These are phyloP conservation scores for Diaphora mendica DNA, from an alignment of 2,888 invertebrate species.

Conservation along the genomic window DNA sequence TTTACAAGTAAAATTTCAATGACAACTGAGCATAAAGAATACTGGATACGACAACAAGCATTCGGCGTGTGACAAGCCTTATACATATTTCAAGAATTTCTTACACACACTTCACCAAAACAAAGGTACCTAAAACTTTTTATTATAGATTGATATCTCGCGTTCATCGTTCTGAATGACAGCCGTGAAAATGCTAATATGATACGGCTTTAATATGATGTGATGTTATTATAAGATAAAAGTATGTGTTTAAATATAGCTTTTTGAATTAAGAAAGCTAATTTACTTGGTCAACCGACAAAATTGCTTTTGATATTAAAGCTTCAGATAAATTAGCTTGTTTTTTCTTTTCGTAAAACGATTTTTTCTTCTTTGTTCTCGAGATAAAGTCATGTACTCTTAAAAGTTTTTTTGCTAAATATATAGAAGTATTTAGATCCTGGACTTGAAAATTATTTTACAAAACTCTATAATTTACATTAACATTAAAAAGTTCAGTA, in stretches of 20 bases:
- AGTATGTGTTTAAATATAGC: constrained; percentile 25
- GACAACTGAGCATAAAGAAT: constrained; percentile 1
- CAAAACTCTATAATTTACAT: no score
- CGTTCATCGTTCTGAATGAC: constrained; percentile 59
- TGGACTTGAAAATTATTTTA: background rate
- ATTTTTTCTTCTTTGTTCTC: background rate
- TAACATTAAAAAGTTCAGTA: background rate
- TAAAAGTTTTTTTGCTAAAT: background rate
- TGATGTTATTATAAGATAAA: constrained; percentile 36
- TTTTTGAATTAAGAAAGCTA: constrained; percentile 8
- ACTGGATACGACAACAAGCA: background rate
- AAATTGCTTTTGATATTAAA: constrained; percentile 2
- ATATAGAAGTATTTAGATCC: background rate
- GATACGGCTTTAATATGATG: constrained; percentile 48
- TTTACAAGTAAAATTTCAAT: background rate
- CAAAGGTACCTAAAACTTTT: constrained; percentile 38
- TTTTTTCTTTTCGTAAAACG: background rate
- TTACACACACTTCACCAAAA: constrained; percentile 35
- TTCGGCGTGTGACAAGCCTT: constrained; percentile 22
- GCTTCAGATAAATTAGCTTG: background rate
- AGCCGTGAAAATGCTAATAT: constrained; percentile 73
- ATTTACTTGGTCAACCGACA: constrained; percentile 5
- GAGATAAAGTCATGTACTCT: background rate
- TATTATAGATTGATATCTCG: constrained; percentile 62
- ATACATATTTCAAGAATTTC: constrained; percentile 44